Evolutionary conservation across 2,888 invertebrate species (phyloP), one percentile per base, ranked within the genome.

Genomic region (Ganaspis brasiliensis): DNA sequence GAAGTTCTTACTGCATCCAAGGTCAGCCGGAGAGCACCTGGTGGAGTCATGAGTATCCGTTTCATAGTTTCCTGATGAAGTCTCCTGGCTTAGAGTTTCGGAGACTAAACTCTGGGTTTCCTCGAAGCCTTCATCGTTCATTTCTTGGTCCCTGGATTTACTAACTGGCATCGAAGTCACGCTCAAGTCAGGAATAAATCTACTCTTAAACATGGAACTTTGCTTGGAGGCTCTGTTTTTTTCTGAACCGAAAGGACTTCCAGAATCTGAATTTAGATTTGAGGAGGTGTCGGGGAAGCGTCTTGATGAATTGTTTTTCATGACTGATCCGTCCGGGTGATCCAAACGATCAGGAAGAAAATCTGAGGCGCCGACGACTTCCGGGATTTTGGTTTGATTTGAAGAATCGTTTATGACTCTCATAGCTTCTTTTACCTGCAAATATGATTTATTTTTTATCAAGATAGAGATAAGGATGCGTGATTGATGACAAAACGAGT

Each of bases 51-150:
- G 94, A 57, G 93, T 93, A 82, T 94, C 94, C 1, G 95, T 94
- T 86, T 95, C 92, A 78, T 92, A 92, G 81, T 92, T 96, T 83
- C 95, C 95, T 0, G 96, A 96, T 0, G 96, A 96, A 1, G 96
- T 96, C 57, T 96, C 97, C 86, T 97, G 97, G 61, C 97, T 97
- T 2, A 96, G 95, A 8, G 96, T 97, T 89, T 97, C 97, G 0
- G 97, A 97, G 86, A 97, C 96, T 72, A 97, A 92, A 88, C 97
- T 97, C 88, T 97, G 97, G 0, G 97, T 97, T 92, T 97, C 97
- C 90, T 97, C 97, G 87, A 97, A 97, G 9, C 97, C 97, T 93
- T 97, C 97, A 88, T 97, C 97, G 87, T 97, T 96, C 59, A 95
- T 90, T 85, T 97, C 97, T 81, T 95, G 95, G 81, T 96, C 95